Conservation (phyloP, 2,888 invertebrate genomes). For the Allolobophora icterica region DNA sequence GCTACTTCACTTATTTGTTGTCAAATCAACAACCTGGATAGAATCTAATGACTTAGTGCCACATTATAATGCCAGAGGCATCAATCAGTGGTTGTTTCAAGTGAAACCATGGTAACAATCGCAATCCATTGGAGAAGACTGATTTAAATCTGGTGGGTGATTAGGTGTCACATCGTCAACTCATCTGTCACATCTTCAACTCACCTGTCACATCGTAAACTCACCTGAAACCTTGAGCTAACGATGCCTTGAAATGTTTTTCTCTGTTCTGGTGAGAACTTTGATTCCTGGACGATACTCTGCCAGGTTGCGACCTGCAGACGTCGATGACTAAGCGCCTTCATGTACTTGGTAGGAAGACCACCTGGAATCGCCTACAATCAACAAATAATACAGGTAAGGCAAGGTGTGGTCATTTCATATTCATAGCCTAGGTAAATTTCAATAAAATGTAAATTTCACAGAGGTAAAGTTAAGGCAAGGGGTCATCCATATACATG, state of each 20-base stretch:
- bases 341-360: constrained; percentile 59
- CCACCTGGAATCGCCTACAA: constrained; percentile 57
- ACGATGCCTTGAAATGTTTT: constrained; percentile 62
- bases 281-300: constrained; percentile 61
- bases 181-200: too few relatives aligned
- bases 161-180: neutral
- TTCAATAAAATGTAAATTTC: neutral
- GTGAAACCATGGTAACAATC: too few relatives aligned
- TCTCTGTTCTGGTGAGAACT: constrained; percentile 57
- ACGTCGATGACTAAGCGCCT: constrained; percentile 56
- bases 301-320: constrained; percentile 62
- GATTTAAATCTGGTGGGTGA: neutral
- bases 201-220: neutral
- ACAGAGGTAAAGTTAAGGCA: neutral
- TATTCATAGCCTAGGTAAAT: neutral
- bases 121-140: neutral
- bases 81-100: too few relatives aligned
- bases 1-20: neutral
- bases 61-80: neutral
- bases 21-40: neutral
- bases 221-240: constrained; percentile 59
- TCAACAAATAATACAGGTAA: constrained; percentile 19
- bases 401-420: neutral
- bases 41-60: neutral
- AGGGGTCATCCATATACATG: too few relatives aligned